These are phyloP conservation scores for Ommatoiulus sabulosus DNA, from an alignment of 2,888 invertebrate genomes.

Conservation along the genomic window DNA sequence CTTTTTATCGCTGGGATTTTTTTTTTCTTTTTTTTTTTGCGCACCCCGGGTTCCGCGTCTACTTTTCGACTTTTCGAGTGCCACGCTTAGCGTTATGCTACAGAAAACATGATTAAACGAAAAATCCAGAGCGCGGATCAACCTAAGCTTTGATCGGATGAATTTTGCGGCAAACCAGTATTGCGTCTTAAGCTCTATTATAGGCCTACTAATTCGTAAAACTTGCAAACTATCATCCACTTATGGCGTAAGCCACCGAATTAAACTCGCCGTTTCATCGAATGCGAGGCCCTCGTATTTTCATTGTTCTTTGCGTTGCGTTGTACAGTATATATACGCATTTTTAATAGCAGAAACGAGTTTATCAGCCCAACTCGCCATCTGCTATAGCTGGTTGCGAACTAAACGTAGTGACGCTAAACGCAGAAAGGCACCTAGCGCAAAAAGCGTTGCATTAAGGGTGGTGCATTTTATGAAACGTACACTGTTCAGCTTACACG, in stretches of 20 bases:
- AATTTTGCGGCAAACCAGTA: not conserved
- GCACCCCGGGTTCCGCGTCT: not conserved
- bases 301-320: too few relatives aligned
- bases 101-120: not conserved
- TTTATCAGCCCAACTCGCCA: too few relatives aligned
- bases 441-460: too few relatives aligned
- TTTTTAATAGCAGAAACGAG: too few relatives aligned
- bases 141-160: constrained; percentile 18
- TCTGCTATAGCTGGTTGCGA: too few relatives aligned
- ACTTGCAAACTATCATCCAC: constrained; percentile 11
- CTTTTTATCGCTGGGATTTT: not conserved
- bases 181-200: not conserved
- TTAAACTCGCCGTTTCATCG: not conserved
- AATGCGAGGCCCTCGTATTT: not conserved
- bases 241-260: not conserved
- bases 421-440: too few relatives aligned
- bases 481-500: too few relatives aligned
- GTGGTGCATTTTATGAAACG: too few relatives aligned
- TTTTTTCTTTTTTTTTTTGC: not conserved
- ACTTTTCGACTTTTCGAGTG: not conserved
- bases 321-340: too few relatives aligned
- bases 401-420: too few relatives aligned
- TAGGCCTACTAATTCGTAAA: constrained; percentile 14
- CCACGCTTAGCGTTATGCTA: not conserved
- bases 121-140: not conserved